phyloP scores from a whole-genome alignment of 2,113 vertebrate genomes.

The Pampusana beccarii region DNA sequence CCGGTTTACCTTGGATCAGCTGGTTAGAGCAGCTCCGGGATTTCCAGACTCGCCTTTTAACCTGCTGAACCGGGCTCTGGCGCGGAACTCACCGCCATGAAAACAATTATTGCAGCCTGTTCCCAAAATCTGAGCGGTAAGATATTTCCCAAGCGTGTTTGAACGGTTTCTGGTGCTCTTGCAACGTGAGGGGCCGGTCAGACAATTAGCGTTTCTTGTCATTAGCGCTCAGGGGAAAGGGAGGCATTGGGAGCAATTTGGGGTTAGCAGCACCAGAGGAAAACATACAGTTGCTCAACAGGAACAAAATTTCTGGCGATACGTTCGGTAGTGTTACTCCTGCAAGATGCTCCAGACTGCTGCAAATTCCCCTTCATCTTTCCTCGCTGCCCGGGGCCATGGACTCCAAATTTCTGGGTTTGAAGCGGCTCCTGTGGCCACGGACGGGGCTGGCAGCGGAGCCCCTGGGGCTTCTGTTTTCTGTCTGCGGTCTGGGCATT shows the following conservation, averaged over 20 bases:
- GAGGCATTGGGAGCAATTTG: background rate
- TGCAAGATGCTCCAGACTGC: background rate
- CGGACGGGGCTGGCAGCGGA: fast-evolving
- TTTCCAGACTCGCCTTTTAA: slow-evolving; percentile 25
- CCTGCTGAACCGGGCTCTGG: background rate
- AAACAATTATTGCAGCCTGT: slow-evolving; percentile 69
- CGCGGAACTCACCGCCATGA: slow-evolving; percentile 14
- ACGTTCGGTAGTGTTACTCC: background rate
- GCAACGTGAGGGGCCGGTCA: fast-evolving
- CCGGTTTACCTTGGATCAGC: background rate
- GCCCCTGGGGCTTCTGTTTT: background rate
- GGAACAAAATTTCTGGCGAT: background rate
- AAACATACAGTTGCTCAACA: background rate
- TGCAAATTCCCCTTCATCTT: background rate
- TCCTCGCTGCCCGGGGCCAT: fast-evolving
- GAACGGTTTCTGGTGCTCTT: background rate
- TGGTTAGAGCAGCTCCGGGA: background rate
- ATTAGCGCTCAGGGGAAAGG: background rate
- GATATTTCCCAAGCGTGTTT: background rate
- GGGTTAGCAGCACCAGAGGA: background rate
- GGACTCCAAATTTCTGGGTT: fast-evolving
- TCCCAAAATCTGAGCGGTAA: slow-evolving; percentile 62
- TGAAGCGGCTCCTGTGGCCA: fast-evolving
- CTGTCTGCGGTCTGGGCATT: background rate
- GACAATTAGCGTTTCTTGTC: background rate